Evolutionary conservation across 2,797 vertebrate species (phyloP).

Genomic region (Dallia pectoralis): DNA sequence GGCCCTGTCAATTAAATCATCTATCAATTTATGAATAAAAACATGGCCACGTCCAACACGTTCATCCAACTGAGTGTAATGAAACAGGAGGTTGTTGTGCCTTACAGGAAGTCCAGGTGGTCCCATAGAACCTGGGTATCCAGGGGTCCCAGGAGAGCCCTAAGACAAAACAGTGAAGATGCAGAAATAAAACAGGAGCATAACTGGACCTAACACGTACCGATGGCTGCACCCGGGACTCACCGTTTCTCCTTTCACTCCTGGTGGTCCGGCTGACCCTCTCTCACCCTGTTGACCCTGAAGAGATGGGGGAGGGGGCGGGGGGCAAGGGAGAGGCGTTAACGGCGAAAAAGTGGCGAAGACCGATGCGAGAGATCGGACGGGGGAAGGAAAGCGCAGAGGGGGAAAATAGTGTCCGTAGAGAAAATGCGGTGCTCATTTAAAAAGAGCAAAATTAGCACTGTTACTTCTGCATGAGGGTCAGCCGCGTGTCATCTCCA

Average conservation of each 20-base stretch:
- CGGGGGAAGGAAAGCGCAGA: neutral
- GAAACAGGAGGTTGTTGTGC: constrained; percentile 31
- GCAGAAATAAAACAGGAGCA: neutral
- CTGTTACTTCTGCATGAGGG: neutral
- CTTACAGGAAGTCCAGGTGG: constrained; percentile 89
- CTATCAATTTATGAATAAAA: constrained; percentile 28
- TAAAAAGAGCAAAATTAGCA: neutral
- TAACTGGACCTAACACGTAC: constrained; percentile 10
- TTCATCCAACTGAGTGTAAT: constrained; percentile 30
- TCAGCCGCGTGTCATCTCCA: no score
- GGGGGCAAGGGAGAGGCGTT: constrained; percentile 36
- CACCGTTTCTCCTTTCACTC: constrained; percentile 91
- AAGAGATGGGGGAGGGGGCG: constrained; percentile 34
- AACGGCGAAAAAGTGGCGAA: constrained; percentile 34
- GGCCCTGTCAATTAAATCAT: constrained; percentile 74
- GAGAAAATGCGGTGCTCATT: constrained; percentile 15
- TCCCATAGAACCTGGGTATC: constrained; percentile 89
- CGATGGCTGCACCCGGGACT: constrained; percentile 45
- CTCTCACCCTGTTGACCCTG: constrained; percentile 92
- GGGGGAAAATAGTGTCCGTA: neutral
- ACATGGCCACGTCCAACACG: constrained; percentile 14
- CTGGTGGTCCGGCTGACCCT: constrained; percentile 76
- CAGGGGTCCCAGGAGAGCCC: constrained; percentile 86
- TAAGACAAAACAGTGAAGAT: constrained; percentile 46
- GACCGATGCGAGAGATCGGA: neutral